Percentiles rank a stretch among this genome's conserved stretches.
phyloP scores from a whole-genome alignment of 2,888 invertebrate genomes.

The Hirtodrosophila histrioides region DNA sequence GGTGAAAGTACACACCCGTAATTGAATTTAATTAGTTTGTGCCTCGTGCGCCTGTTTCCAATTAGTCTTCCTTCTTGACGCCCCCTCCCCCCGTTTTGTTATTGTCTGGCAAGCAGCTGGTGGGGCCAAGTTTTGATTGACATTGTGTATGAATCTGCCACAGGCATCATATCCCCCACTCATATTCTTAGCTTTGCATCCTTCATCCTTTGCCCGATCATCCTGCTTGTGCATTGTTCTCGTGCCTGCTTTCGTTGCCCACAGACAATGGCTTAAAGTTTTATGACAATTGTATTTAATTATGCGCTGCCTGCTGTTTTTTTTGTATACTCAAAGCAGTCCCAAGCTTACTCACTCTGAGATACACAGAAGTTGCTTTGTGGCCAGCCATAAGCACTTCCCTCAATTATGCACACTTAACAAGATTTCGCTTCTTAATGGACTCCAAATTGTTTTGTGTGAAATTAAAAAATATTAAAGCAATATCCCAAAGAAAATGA shows the following conservation, averaged over 20 bases:
- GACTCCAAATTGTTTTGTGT: slow-evolving; percentile 35
- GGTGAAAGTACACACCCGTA: slow-evolving; percentile 53
- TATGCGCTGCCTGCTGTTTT: slow-evolving; percentile 55
- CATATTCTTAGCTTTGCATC: too few relatives aligned
- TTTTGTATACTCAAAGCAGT: slow-evolving; percentile 1
- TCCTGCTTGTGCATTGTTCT: slow-evolving; percentile 19
- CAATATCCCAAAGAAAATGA: neutral
- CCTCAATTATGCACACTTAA: slow-evolving; percentile 55
- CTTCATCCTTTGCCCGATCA: slow-evolving; percentile 3
- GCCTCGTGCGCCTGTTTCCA: slow-evolving; percentile 56
- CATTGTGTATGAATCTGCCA: slow-evolving; percentile 52
- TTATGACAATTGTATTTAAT: slow-evolving; percentile 74
- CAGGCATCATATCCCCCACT: neutral
- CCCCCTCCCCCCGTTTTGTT: slow-evolving; percentile 13
- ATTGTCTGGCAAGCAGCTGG: slow-evolving; percentile 3
- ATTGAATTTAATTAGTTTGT: slow-evolving; percentile 74
- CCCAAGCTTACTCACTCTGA: slow-evolving; percentile 1
- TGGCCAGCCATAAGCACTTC: slow-evolving; percentile 38
- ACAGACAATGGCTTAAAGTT: slow-evolving; percentile 73
- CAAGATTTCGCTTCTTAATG: slow-evolving; percentile 27
- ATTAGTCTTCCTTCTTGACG: slow-evolving; percentile 67
- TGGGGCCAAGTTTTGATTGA: slow-evolving; percentile 71
- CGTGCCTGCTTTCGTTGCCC: slow-evolving; percentile 22
- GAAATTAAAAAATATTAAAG: slow-evolving; percentile 24
- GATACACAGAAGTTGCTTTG: slow-evolving; percentile 30